phyloP scores from a whole-genome alignment of 2,888 invertebrate species.

The Patella pellucida region DNA sequence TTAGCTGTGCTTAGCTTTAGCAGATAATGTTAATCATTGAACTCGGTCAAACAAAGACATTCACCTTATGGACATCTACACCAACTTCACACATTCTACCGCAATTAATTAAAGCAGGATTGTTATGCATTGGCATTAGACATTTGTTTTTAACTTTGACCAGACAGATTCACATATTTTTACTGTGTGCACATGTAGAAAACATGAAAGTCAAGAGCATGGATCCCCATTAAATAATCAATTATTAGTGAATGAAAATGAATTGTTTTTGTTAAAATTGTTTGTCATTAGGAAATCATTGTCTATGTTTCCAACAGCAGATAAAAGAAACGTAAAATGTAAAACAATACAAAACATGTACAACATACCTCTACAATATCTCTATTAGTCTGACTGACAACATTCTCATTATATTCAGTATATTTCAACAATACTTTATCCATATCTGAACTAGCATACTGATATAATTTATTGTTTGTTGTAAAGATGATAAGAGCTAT shows the following conservation, averaged over 20 bases:
- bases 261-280: neutral
- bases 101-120: too few species aligned
- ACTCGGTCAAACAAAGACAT: too few species aligned
- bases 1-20: too few species aligned
- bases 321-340: neutral
- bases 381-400: conserved; percentile 98
- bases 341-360: neutral
- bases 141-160: too few species aligned
- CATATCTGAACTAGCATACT: conserved; percentile 99
- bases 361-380: conserved; percentile 97
- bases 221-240: conserved; percentile 8
- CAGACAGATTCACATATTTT: too few species aligned
- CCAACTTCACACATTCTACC: too few species aligned
- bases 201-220: conserved; percentile 2
- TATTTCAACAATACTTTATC: conserved; percentile 96
- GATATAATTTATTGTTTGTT: conserved; percentile 94
- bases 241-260: neutral
- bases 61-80: too few species aligned
- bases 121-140: too few species aligned
- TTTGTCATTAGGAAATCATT: neutral
- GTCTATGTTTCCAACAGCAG: neutral
- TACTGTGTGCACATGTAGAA: too few species aligned
- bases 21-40: too few species aligned
- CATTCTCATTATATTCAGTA: conserved; percentile 99
- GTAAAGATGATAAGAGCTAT: conserved; percentile 99